Conservation (phyloP, 1,140 invertebrate species). For the Drosophila bipectinata region DNA sequence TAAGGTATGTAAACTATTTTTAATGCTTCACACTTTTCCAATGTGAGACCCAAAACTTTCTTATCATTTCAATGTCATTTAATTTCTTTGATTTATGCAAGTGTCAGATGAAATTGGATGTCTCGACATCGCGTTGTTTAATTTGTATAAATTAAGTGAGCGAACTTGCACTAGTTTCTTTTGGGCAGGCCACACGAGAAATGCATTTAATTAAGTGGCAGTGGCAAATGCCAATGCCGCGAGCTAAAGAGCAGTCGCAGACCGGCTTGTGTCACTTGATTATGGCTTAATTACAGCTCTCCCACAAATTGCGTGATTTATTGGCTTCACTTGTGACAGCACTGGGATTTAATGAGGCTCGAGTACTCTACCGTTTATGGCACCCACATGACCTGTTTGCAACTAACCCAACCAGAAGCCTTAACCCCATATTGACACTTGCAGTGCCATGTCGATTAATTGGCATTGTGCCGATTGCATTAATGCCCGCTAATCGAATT, state of each 20-base stretch:
- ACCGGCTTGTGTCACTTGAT: constrained; percentile 11
- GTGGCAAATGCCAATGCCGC: constrained; percentile 34
- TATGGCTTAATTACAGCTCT: constrained; percentile 42
- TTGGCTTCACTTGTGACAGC: constrained; percentile 40
- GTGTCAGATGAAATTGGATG: constrained; percentile 58
- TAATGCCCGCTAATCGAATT: constrained; percentile 67
- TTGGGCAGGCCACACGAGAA: constrained; percentile 49
- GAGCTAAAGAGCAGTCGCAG: constrained; percentile 4
- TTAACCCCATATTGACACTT: constrained; percentile 44
- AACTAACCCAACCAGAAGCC: constrained; percentile 11
- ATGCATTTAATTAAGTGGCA: constrained; percentile 69
- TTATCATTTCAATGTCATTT: constrained; percentile 47
- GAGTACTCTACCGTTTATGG: constrained; percentile 3
- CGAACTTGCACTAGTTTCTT: constrained; percentile 26
- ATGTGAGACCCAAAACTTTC: neutral
- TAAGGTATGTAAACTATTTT: too few species aligned
- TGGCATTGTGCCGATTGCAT: constrained; percentile 70
- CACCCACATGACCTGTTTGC: constrained; percentile 24
- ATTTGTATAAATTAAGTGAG: constrained; percentile 65
- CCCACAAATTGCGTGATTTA: constrained; percentile 44
- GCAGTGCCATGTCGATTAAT: constrained; percentile 56
- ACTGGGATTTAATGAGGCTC: constrained; percentile 29
- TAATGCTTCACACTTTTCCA: neutral
- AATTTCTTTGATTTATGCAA: constrained; percentile 36
- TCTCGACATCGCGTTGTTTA: constrained; percentile 55